Evolutionary conservation across 2,797 vertebrate species (phyloP).

Genomic region (Bradypus variegatus): DNA sequence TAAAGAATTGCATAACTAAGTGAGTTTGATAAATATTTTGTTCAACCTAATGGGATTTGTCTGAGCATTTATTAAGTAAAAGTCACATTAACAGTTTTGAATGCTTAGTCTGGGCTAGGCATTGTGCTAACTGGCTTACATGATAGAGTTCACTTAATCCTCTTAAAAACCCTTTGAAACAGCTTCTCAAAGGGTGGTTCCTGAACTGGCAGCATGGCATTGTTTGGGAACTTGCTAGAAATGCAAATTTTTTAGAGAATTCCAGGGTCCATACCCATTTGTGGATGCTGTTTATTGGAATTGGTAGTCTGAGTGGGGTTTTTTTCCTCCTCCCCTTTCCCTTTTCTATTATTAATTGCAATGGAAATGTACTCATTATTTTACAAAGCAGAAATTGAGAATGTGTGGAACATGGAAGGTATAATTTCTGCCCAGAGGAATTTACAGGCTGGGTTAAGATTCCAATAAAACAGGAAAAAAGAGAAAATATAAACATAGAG

Average conservation of each 20-base stretch:
- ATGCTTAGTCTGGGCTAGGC: not conserved
- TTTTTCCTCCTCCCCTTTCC: not conserved
- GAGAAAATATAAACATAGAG: conserved; percentile 32
- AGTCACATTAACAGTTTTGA: not conserved
- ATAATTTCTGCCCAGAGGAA: conserved; percentile 58
- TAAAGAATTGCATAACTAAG: not conserved
- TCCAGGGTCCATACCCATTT: not conserved
- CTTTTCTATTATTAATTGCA: conserved; percentile 52
- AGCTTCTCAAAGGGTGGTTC: not conserved
- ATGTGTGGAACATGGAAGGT: not conserved
- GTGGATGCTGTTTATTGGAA: conserved; percentile 1
- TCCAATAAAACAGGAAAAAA: conserved; percentile 39
- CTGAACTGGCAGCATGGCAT: not conserved
- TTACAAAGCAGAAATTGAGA: conserved; percentile 54
- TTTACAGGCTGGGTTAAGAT: conserved; percentile 42
- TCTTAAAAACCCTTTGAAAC: not conserved
- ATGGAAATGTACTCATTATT: conserved; percentile 51
- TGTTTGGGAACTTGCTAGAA: not conserved
- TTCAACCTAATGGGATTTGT: not conserved
- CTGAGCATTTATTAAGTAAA: not conserved
- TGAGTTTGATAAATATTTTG: not conserved
- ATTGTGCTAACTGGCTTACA: not conserved
- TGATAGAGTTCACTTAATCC: not conserved
- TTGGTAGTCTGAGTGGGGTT: not conserved
- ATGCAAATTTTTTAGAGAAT: conserved; percentile 1